These are phyloP conservation scores for Thermophis baileyi DNA, from an alignment of 2,113 vertebrate species.

Conservation along the genomic window DNA sequence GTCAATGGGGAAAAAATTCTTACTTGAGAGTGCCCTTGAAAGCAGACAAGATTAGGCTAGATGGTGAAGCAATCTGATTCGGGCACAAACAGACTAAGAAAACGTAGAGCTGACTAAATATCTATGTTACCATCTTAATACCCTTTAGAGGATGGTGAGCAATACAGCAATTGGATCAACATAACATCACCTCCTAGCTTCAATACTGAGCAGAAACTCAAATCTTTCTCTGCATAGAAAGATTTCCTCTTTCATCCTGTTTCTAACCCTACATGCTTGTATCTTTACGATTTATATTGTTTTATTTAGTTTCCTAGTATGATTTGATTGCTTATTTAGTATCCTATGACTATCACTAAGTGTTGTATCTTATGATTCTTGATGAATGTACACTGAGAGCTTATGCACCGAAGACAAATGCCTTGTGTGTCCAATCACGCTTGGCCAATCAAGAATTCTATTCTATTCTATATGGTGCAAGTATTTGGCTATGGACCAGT, in stretches of 20 bases:
- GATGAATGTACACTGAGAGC: too few relatives aligned
- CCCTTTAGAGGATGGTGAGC: not conserved
- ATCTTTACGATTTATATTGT: too few relatives aligned
- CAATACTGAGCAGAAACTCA: not conserved
- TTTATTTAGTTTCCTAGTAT: too few relatives aligned
- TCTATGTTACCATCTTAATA: not conserved
- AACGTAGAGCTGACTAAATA: too few relatives aligned
- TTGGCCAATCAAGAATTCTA: too few relatives aligned
- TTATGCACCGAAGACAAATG: too few relatives aligned
- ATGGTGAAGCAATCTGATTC: not conserved
- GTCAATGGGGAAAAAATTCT: not conserved
- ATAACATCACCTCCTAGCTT: not conserved
- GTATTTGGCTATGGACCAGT: not conserved
- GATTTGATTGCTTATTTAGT: too few relatives aligned
- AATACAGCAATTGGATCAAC: not conserved
- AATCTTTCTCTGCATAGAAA: too few relatives aligned
- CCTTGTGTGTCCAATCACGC: too few relatives aligned
- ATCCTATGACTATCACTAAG: too few relatives aligned
- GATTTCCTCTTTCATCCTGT: not conserved
- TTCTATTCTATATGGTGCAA: not conserved
- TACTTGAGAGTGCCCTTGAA: not conserved
- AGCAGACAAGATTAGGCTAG: not conserved
- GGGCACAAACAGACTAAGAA: not conserved
- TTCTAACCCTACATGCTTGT: not conserved
- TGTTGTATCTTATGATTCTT: too few relatives aligned